Evolutionary conservation across 2,888 invertebrate genomes (phyloP), one percentile per base, ranked within the genome.

Genomic region (Theretra japonica): DNA sequence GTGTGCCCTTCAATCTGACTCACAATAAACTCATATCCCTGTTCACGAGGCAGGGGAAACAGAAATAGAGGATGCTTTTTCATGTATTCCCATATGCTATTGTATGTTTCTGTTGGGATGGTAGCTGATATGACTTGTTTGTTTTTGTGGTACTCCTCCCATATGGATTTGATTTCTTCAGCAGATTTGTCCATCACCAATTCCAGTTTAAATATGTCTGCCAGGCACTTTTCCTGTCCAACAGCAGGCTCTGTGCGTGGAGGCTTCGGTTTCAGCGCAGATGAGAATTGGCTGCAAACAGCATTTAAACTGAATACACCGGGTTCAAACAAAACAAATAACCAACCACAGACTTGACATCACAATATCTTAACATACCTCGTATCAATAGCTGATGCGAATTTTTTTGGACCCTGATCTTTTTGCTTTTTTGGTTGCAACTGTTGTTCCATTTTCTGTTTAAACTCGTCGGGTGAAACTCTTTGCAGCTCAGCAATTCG

Each of bases 1-100:
- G 96, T 94, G 77, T 97, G 96, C 3, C 95, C 96, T 58, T 95
- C 91, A 86, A 96, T 97, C 86, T 98, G 98, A 70, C 96, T 94
- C 94, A 98, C 94, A 71, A 98, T 96, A 86, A 98, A 98, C 89
- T 98, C 98, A 83, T 97, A 98, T 17, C 98, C 98, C 80, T 97
- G 96, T 25, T 96, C 95, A 70, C 98, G 95, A 0, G 98, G 98
- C 75, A 98, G 86, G 0, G 98, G 97, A 76, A 98, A 95, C 73
- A 98, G 81, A 87, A 98, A 98, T 41, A 96, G 95, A 0, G 97
- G 96, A 87, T 95, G 95, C 72, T 95, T 85, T 75, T 94, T 92
- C 75, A 96, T 96, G 50, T 95, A 95, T 48, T 93, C 84, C 75
- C 95, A 93, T 74, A 98, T 93, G 71, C 88, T 93, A 1, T 95